Percentiles rank a stretch among this genome's conserved stretches.
These are phyloP conservation scores for Probosciger aterrimus DNA, from an alignment of 2,113 vertebrate species.

Conservation along the genomic window DNA sequence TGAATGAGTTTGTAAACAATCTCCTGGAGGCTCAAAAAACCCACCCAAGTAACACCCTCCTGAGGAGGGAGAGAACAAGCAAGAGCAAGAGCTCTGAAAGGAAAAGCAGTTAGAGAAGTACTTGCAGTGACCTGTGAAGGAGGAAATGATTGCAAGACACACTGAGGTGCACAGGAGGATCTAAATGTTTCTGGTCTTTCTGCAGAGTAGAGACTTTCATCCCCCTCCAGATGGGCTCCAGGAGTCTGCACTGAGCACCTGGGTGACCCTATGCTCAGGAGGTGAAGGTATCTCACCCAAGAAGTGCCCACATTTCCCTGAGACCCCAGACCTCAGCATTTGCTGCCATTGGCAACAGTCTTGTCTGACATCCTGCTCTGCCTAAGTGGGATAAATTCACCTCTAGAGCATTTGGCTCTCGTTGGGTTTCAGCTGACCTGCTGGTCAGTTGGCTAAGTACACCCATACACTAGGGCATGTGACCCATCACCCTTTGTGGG, in stretches of 20 bases:
- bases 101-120: neutral
- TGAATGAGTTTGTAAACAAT: neutral
- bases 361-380: neutral
- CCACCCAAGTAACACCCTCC: neutral
- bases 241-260: neutral
- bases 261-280: neutral
- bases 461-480: neutral
- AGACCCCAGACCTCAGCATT: neutral
- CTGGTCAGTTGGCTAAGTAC: neutral
- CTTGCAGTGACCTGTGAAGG: accelerated
- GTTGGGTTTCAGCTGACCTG: neutral
- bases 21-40: neutral
- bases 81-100: neutral
- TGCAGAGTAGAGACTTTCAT: neutral
- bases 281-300: neutral
- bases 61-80: neutral
- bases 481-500: neutral
- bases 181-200: neutral
- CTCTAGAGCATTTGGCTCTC: neutral
- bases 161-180: neutral
- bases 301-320: neutral
- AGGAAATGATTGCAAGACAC: neutral
- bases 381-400: accelerated
- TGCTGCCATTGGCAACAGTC: accelerated
- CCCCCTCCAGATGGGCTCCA: neutral